Evolutionary conservation across 1,140 invertebrate genomes (phyloP), one percentile per base, ranked within the genome.

Genomic region (Lordiphosa clarofinis): DNA sequence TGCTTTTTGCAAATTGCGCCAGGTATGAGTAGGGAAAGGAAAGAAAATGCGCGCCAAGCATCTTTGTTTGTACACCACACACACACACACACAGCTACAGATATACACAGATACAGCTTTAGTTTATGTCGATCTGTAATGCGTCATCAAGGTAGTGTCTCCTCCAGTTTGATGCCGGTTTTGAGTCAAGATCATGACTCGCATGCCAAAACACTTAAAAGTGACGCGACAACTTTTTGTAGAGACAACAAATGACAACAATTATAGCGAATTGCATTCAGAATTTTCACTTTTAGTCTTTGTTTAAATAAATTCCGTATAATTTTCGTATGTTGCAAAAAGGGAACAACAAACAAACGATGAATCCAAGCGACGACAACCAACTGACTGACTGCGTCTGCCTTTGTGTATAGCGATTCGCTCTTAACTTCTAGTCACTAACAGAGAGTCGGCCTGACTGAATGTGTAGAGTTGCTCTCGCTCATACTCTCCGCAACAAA

Each of bases 391-490:
- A 63, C 44, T 66, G 44, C 8, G 31, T n/a, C 43, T 46, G 39
- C 38, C 8, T 19, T 11, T 36, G 55, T 58, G 12, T 28, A 15
- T 8, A 12, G 49, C 37, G 44, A 28, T 9, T 11, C 21, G 58
- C 75, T 81, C 76, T 82, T 75, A 58, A 64, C 67, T 62, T 76
- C 72, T 72, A 81, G 75, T 72, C 6, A 72, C 76, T 81, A 63
- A n/a, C 40, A 58, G 54, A 67, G 61, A 52, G 49, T 33, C 40
- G 42, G 37, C 33, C 55, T 19, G 24, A 55, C 42, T 56, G 44
- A 59, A 35, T 28, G 50, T 75, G 76, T 53, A 68, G 55, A 71
- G 48, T 50, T 62, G 38, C 21, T 55, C 37, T 49, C 60, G 21
- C 40, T 50, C 39, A 9, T 15, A 15, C 24, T 11, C 53, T 42